These are phyloP conservation scores for Asteroscopus sphinx DNA, from an alignment of 2,888 invertebrate species.

Conservation along the genomic window DNA sequence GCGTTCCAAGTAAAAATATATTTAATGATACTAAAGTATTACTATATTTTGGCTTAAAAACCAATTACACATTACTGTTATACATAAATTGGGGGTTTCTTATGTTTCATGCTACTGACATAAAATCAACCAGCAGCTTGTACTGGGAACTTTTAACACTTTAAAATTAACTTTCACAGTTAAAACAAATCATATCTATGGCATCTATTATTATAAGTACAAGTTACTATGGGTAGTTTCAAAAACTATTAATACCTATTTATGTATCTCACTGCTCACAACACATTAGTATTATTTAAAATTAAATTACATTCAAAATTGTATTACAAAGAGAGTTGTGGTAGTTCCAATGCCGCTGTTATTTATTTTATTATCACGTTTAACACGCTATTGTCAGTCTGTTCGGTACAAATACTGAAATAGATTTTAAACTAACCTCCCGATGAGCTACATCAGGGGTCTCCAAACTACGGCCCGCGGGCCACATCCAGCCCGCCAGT, in stretches of 20 bases:
- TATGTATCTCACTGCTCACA: conserved; percentile 60
- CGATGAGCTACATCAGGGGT: too few species aligned
- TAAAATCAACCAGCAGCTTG: conserved; percentile 70
- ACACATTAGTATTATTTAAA: conserved; percentile 54
- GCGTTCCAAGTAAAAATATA: conserved; percentile 78
- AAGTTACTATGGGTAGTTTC: conserved; percentile 54
- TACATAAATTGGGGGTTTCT: conserved; percentile 66
- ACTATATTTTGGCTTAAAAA: conserved; percentile 72
- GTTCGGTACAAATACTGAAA: too few species aligned
- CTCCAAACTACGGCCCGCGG: too few species aligned
- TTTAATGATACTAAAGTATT: conserved; percentile 73
- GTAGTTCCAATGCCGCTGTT: conserved; percentile 32
- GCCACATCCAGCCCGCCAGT: too few species aligned
- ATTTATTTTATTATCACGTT: too few species aligned
- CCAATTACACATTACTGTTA: conserved; percentile 61
- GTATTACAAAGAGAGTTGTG: conserved; percentile 44
- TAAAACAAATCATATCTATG: conserved; percentile 50
- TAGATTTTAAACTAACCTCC: too few species aligned
- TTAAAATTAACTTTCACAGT: conserved; percentile 36
- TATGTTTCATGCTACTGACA: conserved; percentile 57
- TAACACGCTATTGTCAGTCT: too few species aligned
- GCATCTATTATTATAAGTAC: conserved; percentile 62
- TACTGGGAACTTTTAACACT: conserved; percentile 55
- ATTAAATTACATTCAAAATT: conserved; percentile 53
- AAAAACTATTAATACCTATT: conserved; percentile 59